Evolutionary conservation across 2,797 vertebrate genomes (phyloP).

Genomic region (Lagodon rhomboides): DNA sequence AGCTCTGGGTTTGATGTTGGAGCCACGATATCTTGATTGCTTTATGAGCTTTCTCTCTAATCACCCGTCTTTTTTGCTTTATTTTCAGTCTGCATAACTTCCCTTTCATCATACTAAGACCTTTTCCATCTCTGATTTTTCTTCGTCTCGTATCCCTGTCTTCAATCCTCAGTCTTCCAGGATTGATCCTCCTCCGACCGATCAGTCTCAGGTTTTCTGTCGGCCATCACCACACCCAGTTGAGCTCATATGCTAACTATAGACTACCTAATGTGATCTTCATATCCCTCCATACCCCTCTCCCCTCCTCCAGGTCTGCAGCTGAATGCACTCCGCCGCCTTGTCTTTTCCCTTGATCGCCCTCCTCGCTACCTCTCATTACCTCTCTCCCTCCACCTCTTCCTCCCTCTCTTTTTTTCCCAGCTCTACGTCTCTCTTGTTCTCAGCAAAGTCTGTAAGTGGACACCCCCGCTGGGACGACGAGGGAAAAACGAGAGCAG

Average conservation of each 20-base stretch:
- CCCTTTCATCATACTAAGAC: not conserved
- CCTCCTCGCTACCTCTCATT: constrained; percentile 37
- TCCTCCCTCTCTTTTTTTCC: constrained; percentile 42
- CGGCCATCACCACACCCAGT: constrained; percentile 56
- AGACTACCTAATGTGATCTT: constrained; percentile 59
- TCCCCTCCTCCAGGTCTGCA: constrained; percentile 42
- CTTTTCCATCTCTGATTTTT: not conserved
- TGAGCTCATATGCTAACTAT: constrained; percentile 63
- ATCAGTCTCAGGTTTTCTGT: constrained; percentile 43
- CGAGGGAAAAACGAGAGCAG: constrained; percentile 69
- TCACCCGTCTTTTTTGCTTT: not conserved
- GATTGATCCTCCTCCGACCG: constrained; percentile 10
- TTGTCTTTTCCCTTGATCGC: constrained; percentile 47
- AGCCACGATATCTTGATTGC: not conserved
- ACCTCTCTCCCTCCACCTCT: constrained; percentile 40
- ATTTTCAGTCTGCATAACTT: constrained; percentile 1
- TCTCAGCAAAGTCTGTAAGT: constrained; percentile 76
- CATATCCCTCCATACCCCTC: constrained; percentile 16
- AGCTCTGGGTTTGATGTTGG: constrained; percentile 8
- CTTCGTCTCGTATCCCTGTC: not conserved
- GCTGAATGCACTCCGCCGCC: constrained; percentile 37
- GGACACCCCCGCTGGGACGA: constrained; percentile 78
- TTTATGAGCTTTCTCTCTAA: not conserved
- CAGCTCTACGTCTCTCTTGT: constrained; percentile 40
- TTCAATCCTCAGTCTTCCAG: not conserved